Conservation (phyloP, 2,888 invertebrate genomes). For the Blera fallax region DNA sequence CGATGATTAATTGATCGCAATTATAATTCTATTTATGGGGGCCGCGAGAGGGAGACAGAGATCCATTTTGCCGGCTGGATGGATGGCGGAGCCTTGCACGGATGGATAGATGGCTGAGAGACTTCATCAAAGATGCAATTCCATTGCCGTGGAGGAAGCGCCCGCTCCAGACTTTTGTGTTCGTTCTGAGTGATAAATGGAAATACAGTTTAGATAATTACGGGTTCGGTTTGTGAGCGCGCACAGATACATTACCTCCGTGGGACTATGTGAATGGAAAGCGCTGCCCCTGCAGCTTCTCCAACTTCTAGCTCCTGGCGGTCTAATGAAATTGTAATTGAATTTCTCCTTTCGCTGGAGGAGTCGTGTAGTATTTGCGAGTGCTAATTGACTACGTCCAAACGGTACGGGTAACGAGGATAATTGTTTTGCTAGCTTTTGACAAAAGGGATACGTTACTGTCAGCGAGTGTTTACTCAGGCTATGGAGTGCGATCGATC, state of each 20-base stretch:
- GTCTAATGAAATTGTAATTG: conserved; percentile 73
- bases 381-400: conserved; percentile 37
- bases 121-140: conserved; percentile 37
- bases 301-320: conserved; percentile 61
- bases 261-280: conserved; percentile 26
- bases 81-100: conserved; percentile 9
- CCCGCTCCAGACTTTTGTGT: conserved; percentile 45
- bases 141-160: conserved; percentile 16
- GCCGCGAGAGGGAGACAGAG: conserved; percentile 54
- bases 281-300: conserved; percentile 14
- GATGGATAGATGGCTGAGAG: conserved; percentile 8
- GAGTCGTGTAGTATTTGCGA: conserved; percentile 5
- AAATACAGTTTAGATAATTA: conserved; percentile 73
- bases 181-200: conserved; percentile 71
- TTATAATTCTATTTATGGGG: conserved; percentile 78
- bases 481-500: conserved; percentile 59
- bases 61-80: conserved; percentile 40
- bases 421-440: conserved; percentile 72
- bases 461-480: conserved; percentile 68
- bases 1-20: conserved; percentile 78
- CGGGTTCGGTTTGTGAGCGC: conserved; percentile 67
- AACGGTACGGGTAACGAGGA: conserved; percentile 34
- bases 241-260: conserved; percentile 54
- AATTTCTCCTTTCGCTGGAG: conserved; percentile 57
- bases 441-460: conserved; percentile 71